phyloP scores from a whole-genome alignment of 2,888 invertebrate genomes.

The Sthenelais limicola region DNA sequence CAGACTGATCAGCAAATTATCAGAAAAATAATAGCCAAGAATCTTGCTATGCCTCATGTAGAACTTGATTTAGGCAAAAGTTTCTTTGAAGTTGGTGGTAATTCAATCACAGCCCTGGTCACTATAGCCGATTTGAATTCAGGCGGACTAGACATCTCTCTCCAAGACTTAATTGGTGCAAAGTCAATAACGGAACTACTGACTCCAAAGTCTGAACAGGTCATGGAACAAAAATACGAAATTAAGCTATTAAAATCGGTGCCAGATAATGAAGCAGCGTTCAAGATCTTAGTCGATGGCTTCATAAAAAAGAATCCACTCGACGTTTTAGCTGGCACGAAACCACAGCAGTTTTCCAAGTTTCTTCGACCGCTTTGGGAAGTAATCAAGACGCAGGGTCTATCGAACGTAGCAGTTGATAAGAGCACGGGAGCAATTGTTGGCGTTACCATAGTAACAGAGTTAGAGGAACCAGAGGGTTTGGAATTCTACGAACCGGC shows the following conservation, averaged over 20 bases:
- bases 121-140: not conserved
- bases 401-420: constrained; percentile 35
- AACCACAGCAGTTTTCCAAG: not conserved
- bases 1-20: too few relatives aligned
- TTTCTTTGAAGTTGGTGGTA: constrained; percentile 31
- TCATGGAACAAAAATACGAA: not conserved
- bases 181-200: constrained; percentile 8
- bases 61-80: not conserved
- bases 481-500: constrained; percentile 38
- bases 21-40: not conserved
- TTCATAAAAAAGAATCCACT: constrained; percentile 39
- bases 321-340: constrained; percentile 34
- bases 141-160: not conserved
- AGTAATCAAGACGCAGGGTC: constrained; percentile 19
- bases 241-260: not conserved
- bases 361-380: constrained; percentile 37
- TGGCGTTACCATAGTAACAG: constrained; percentile 3
- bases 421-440: not conserved
- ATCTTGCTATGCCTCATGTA: not conserved
- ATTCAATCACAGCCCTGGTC: constrained; percentile 13
- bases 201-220: not conserved
- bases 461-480: constrained; percentile 27
- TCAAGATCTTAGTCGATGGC: not conserved
- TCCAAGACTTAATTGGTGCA: constrained; percentile 1
- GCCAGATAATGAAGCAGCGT: constrained; percentile 11